Evolutionary conservation across 2,888 invertebrate species (phyloP).

Genomic region (Lordiphosa andalusiaca): DNA sequence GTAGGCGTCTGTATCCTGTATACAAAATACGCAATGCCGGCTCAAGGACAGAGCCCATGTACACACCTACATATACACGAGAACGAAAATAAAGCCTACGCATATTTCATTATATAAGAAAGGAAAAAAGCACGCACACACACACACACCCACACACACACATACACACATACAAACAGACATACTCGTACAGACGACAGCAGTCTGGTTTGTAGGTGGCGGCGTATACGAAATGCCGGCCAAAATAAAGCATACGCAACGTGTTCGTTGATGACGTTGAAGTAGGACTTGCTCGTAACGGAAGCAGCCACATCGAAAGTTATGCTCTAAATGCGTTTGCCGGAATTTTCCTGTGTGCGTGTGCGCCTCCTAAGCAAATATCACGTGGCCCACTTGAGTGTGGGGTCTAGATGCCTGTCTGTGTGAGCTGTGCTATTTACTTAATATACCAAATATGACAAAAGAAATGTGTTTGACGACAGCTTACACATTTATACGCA

Average conservation of each 20-base stretch:
- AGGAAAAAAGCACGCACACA: conserved; percentile 1
- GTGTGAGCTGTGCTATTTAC: conserved; percentile 46
- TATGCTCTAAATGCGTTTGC: conserved; percentile 8
- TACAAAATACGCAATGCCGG: conserved; percentile 48
- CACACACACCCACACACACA: not conserved
- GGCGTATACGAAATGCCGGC: conserved; percentile 65
- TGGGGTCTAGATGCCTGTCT: conserved; percentile 7
- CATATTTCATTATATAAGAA: conserved; percentile 47
- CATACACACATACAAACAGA: not conserved
- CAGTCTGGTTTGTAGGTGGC: conserved; percentile 27
- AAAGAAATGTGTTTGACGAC: conserved; percentile 66
- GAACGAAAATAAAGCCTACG: conserved; percentile 36
- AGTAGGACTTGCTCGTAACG: conserved; percentile 29
- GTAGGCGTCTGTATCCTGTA: conserved; percentile 12
- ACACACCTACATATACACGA: not conserved
- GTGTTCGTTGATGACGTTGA: conserved; percentile 29
- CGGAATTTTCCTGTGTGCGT: conserved; percentile 9
- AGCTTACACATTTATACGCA: conserved; percentile 73
- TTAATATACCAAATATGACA: conserved; percentile 56
- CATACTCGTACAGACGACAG: not conserved
- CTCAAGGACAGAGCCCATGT: conserved; percentile 51
- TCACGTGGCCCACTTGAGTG: conserved; percentile 27
- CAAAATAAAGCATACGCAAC: conserved; percentile 57
- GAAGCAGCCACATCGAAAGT: conserved; percentile 49
- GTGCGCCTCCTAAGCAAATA: conserved; percentile 36